phyloP scores from a whole-genome alignment of 1,140 invertebrate species.

The Babylonia areolata region DNA sequence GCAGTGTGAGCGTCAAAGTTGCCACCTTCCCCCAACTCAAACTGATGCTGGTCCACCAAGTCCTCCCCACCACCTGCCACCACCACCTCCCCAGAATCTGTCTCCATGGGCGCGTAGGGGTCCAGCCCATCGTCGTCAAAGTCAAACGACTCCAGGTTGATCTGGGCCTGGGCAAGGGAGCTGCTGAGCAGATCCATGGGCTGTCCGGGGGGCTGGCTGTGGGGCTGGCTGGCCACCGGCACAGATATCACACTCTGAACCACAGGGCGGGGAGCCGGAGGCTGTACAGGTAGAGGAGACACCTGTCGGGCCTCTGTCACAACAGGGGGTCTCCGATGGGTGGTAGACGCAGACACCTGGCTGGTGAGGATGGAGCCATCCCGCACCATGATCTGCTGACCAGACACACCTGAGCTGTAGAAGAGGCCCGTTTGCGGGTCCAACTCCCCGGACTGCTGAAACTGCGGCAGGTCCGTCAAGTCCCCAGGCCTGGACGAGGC shows the following conservation, averaged over 20 bases:
- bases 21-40: neutral
- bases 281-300: neutral
- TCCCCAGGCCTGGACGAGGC: neutral
- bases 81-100: slow-evolving; percentile 17
- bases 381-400: slow-evolving; percentile 21
- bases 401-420: slow-evolving; percentile 46
- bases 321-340: neutral
- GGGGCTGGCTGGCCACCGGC: neutral
- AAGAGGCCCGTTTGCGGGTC: slow-evolving; percentile 74
- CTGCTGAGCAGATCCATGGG: slow-evolving; percentile 72
- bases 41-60: slow-evolving; percentile 15
- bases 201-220: neutral
- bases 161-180: slow-evolving; percentile 73
- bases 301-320: neutral
- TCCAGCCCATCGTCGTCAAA: slow-evolving; percentile 59
- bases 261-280: neutral
- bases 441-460: slow-evolving; percentile 57
- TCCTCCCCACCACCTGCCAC: slow-evolving; percentile 5
- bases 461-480: slow-evolving; percentile 24
- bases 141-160: slow-evolving; percentile 72
- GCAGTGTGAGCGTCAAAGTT: slow-evolving; percentile 17
- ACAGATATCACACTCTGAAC: slow-evolving; percentile 3
- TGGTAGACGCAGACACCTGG: neutral
- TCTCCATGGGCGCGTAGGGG: neutral
- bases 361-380: slow-evolving; percentile 24